phyloP scores from a whole-genome alignment of 1,140 invertebrate species.

The Aphaenogaster rudis region DNA sequence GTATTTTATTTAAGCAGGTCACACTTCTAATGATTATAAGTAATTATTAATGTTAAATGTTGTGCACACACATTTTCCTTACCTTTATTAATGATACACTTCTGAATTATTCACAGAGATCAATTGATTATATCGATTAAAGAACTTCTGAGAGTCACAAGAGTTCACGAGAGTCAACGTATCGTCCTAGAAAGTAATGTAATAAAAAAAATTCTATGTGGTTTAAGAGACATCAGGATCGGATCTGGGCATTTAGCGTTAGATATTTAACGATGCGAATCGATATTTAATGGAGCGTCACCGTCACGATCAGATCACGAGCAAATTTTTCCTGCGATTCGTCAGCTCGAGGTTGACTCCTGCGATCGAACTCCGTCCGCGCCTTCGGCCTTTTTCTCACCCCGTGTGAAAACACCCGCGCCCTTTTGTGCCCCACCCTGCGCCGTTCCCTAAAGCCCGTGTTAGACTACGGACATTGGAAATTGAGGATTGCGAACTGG shows the following conservation, averaged over 20 bases:
- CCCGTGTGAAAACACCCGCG: background rate
- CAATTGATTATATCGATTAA: background rate
- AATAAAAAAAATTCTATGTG: background rate
- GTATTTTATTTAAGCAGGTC: background rate
- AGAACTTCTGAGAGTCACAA: background rate
- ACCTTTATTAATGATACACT: background rate
- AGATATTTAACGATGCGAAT: background rate
- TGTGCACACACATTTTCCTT: background rate
- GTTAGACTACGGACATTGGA: too few relatives aligned
- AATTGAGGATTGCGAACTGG: too few relatives aligned
- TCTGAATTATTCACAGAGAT: background rate
- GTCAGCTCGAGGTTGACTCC: background rate
- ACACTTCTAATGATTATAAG: background rate
- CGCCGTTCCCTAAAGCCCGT: background rate
- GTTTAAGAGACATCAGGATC: background rate
- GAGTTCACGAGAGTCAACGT: background rate
- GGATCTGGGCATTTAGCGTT: background rate
- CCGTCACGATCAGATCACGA: background rate
- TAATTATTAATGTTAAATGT: background rate
- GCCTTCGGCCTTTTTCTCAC: background rate
- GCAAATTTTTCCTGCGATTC: background rate
- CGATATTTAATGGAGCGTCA: background rate
- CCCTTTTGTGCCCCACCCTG: constrained; percentile 37
- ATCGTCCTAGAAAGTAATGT: background rate
- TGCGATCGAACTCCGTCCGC: constrained; percentile 5